Evolutionary conservation across 2,888 invertebrate genomes (phyloP).

Genomic region (Antheraea assamensis): DNA sequence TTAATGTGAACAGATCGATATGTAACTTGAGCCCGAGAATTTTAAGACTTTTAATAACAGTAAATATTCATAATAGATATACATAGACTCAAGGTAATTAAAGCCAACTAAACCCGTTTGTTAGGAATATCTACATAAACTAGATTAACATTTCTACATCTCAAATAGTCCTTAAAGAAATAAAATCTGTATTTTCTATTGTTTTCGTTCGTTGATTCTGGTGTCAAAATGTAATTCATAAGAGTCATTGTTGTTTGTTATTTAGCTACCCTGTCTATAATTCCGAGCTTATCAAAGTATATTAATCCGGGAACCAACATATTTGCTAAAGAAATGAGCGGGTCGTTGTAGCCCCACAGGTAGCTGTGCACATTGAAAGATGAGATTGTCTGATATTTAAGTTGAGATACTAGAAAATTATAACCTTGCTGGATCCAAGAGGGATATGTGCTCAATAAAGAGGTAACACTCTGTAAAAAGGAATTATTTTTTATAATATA

Average conservation of each 20-base stretch:
- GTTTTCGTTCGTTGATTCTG: no score
- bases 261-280: slow-evolving; percentile 85
- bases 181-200: no score
- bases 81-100: neutral
- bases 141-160: no score
- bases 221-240: neutral
- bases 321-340: slow-evolving; percentile 86
- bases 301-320: slow-evolving; percentile 83
- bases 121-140: no score
- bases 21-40: no score
- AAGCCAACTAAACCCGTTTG: neutral
- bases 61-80: neutral
- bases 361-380: slow-evolving; percentile 86
- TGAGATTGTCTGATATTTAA: slow-evolving; percentile 84
- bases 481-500: no score
- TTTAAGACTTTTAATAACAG: neutral
- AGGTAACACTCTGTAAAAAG: slow-evolving; percentile 52
- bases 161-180: no score
- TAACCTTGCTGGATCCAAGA: slow-evolving; percentile 83
- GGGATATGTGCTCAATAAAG: slow-evolving; percentile 77
- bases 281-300: slow-evolving; percentile 87
- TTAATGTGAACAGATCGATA: no score
- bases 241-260: neutral
- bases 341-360: slow-evolving; percentile 92
- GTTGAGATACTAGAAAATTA: slow-evolving; percentile 77